Percentiles rank a stretch among this genome's conserved stretches.
Conservation (phyloP, 2,888 invertebrate genomes). For the Phaonia tiefii region DNA sequence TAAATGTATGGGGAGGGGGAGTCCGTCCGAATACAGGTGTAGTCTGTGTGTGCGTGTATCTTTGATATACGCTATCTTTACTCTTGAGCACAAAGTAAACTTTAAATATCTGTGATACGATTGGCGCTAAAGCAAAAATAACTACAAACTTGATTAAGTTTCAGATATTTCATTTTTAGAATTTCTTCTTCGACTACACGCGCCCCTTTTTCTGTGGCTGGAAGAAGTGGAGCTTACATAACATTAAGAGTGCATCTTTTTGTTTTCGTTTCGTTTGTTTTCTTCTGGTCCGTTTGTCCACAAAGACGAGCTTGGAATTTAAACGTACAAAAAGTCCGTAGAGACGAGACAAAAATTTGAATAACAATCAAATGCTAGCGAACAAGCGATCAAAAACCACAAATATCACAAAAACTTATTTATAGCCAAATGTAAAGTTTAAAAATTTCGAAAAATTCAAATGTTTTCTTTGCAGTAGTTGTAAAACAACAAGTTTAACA, state of each 20-base stretch:
- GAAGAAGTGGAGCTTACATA: constrained; percentile 19
- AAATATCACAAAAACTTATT: constrained; percentile 22
- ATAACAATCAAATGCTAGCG: constrained; percentile 26
- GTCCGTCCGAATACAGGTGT: too few species aligned
- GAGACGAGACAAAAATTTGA: constrained; percentile 34
- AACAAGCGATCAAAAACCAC: neutral
- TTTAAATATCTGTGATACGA: constrained; percentile 14
- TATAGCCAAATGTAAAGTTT: constrained; percentile 8
- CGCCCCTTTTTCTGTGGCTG: neutral
- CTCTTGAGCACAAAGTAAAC: constrained; percentile 25
- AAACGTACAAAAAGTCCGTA: constrained; percentile 8
- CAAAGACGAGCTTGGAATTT: constrained; percentile 26
- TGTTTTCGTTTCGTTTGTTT: neutral
- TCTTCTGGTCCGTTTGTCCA: neutral
- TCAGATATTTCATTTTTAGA: constrained; percentile 27
- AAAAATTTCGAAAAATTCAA: constrained; percentile 34
- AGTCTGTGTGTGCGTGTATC: neutral
- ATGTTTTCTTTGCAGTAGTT: constrained; percentile 36
- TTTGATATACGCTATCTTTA: constrained; percentile 24
- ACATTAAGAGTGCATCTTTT: neutral
- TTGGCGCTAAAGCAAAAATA: constrained; percentile 17
- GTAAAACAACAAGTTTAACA: constrained; percentile 63
- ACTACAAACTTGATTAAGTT: constrained; percentile 33
- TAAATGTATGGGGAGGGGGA: too few species aligned
- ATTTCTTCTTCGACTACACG: neutral